phyloP scores from a whole-genome alignment of 2,113 vertebrate genomes.

The Platycercus adscitus region DNA sequence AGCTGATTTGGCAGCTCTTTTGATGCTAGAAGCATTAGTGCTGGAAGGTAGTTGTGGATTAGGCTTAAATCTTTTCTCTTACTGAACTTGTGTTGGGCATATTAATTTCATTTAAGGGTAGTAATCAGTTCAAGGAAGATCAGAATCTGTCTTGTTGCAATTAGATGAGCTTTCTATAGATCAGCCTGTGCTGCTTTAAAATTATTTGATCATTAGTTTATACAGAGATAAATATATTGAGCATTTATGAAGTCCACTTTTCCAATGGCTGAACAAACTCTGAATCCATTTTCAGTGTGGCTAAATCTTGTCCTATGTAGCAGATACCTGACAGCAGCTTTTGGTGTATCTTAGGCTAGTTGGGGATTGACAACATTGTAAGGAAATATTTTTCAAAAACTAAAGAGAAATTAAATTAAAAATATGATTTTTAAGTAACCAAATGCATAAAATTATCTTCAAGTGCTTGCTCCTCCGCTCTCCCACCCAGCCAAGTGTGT shows the following conservation, averaged over 20 bases:
- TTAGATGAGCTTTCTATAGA: not conserved
- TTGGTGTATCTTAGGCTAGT: not conserved
- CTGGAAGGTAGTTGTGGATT: not conserved
- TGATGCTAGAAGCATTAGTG: not conserved
- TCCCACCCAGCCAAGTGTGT: not conserved
- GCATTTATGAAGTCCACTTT: not conserved
- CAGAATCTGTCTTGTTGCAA: not conserved
- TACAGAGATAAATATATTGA: not conserved
- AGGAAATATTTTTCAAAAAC: not conserved
- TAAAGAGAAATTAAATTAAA: not conserved
- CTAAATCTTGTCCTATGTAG: not conserved
- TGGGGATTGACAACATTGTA: not conserved
- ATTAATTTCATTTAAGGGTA: not conserved
- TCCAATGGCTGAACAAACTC: not conserved
- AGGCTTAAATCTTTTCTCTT: not conserved
- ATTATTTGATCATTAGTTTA: not conserved
- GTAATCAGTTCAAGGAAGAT: not conserved
- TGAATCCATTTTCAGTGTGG: not conserved
- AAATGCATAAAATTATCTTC: not conserved
- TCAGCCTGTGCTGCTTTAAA: not conserved
- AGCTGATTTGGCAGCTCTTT: not conserved
- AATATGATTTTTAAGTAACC: not conserved
- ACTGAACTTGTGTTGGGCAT: not conserved
- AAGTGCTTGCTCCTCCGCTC: not conserved
- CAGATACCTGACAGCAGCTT: not conserved